Percentiles rank a stretch among this genome's conserved stretches.
phyloP scores from a whole-genome alignment of 1,140 invertebrate species.

The Lamellibrachia luymesi region DNA sequence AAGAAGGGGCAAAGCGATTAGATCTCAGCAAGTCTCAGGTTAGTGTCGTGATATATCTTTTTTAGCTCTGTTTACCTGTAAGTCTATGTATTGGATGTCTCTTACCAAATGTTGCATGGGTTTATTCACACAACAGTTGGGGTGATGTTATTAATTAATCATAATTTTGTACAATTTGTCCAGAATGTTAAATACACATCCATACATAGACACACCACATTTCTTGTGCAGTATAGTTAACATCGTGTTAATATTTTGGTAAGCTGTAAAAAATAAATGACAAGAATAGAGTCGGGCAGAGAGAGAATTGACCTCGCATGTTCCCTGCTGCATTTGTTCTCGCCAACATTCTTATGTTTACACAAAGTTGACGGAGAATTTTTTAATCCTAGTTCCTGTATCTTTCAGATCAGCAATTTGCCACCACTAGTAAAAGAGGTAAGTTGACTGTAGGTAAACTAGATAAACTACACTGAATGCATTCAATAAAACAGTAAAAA shows the following conservation, averaged over 20 bases:
- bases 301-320: neutral
- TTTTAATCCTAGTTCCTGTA: neutral
- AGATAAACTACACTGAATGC: neutral
- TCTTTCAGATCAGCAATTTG: constrained; percentile 75
- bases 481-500: neutral
- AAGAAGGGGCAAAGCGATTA: constrained; percentile 82
- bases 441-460: constrained; percentile 22
- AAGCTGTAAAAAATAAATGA: neutral
- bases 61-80: constrained; percentile 11
- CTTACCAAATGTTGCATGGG: no score
- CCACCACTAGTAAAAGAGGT: constrained; percentile 83
- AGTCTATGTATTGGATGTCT: no score
- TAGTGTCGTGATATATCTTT: neutral
- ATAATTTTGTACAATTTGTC: no score
- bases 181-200: no score
- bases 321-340: neutral
- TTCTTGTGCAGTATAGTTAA: no score
- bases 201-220: no score
- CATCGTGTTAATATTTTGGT: neutral
- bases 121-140: no score
- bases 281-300: neutral
- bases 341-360: neutral
- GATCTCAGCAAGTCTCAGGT: constrained; percentile 97
- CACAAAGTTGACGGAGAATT: neutral
- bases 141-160: no score